phyloP scores from a whole-genome alignment of 2,113 vertebrate genomes.

The Ictalurus punctatus region DNA sequence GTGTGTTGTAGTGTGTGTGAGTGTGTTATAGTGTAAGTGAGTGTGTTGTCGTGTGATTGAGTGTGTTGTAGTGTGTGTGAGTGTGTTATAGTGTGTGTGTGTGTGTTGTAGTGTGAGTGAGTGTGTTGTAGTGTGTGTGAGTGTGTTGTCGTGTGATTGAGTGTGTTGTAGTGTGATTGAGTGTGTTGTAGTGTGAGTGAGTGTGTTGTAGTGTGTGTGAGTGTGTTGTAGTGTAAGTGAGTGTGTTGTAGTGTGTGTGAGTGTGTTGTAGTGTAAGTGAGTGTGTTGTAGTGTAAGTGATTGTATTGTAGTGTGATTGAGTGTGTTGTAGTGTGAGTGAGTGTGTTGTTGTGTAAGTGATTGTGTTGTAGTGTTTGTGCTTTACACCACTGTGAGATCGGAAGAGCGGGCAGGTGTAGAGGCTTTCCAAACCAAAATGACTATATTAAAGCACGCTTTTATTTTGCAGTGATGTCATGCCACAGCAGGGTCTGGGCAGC shows the following conservation, averaged over 20 bases:
- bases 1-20: background rate
- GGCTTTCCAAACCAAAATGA: conserved; percentile 34
- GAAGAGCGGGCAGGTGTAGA: conserved; percentile 34
- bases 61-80: background rate
- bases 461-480: conserved; percentile 49
- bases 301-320: background rate
- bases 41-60: background rate
- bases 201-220: background rate
- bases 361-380: background rate
- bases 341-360: background rate
- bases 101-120: background rate
- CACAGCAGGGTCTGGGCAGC: conserved; percentile 24
- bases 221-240: background rate
- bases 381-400: background rate
- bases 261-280: background rate
- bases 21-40: background rate
- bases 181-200: no score
- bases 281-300: background rate
- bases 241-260: background rate
- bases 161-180: background rate
- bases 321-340: no score
- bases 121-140: background rate
- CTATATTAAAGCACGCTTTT: conserved; percentile 28
- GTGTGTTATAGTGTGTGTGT: background rate
- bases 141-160: background rate